Conservation (phyloP, 2,113 vertebrate species). For the Coturnix japonica region DNA sequence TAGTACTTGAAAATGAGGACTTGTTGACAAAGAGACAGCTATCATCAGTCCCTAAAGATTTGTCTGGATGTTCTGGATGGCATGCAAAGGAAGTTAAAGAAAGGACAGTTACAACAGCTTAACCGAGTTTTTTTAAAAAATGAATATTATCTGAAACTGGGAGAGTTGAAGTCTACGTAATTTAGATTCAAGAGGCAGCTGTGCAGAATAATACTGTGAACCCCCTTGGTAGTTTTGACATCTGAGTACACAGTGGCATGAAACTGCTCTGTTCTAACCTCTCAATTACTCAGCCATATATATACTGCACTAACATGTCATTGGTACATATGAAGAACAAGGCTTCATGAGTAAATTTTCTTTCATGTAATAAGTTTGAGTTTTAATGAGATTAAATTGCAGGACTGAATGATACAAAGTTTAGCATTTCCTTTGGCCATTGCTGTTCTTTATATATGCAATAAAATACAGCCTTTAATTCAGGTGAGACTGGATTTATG, state of each 20-base stretch:
- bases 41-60: background rate
- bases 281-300: background rate
- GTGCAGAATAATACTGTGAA: background rate
- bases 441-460: background rate
- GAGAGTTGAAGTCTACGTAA: background rate
- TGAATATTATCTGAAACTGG: background rate
- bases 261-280: background rate
- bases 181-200: background rate
- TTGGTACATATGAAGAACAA: background rate
- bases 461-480: background rate
- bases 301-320: background rate
- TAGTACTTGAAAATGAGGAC: constrained; percentile 9
- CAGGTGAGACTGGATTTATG: background rate
- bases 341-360: background rate
- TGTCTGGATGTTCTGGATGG: background rate
- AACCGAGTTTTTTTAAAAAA: background rate
- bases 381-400: background rate
- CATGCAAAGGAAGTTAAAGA: background rate
- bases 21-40: background rate
- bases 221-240: background rate
- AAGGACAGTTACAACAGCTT: background rate
- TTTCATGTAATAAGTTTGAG: background rate
- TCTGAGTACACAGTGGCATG: background rate
- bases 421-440: background rate
- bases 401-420: background rate